Evolutionary conservation across 2,113 vertebrate species (phyloP).

Genomic region (Podarcis cretensis): DNA sequence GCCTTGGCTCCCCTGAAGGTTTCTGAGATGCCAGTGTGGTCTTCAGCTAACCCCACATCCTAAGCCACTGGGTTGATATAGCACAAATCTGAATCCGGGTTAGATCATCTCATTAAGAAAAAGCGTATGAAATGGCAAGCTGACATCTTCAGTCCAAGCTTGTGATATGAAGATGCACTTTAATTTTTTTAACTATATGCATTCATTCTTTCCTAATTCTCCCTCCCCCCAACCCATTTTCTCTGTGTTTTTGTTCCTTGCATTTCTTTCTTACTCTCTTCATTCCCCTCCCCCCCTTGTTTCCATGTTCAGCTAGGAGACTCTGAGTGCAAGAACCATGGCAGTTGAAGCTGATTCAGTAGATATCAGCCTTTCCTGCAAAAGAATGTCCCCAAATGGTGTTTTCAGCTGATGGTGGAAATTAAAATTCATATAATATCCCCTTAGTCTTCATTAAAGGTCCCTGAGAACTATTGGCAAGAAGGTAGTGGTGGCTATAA

Average conservation of each 20-base stretch:
- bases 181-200: background rate
- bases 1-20: too few relatives aligned
- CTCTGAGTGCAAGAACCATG: background rate
- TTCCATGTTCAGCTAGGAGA: background rate
- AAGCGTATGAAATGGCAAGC: background rate
- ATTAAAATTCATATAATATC: slow-evolving; percentile 23
- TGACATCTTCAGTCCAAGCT: background rate
- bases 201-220: background rate
- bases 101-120: background rate
- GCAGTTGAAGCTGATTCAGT: background rate
- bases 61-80: too few relatives aligned
- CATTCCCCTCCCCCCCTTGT: background rate
- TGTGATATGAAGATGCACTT: background rate
- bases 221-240: background rate
- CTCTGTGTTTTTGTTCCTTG: too few relatives aligned
- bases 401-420: slow-evolving; percentile 10
- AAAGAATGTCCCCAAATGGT: slow-evolving; percentile 5
- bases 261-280: background rate
- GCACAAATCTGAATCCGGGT: too few relatives aligned
- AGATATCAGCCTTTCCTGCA: background rate
- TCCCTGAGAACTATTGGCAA: slow-evolving; percentile 21
- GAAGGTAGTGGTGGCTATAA: slow-evolving; percentile 8
- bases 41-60: too few relatives aligned
- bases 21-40: too few relatives aligned
- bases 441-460: slow-evolving; percentile 9